Evolutionary conservation across 2,888 invertebrate genomes (phyloP), one percentile per base, ranked within the genome.

Genomic region (Metalampra italica): DNA sequence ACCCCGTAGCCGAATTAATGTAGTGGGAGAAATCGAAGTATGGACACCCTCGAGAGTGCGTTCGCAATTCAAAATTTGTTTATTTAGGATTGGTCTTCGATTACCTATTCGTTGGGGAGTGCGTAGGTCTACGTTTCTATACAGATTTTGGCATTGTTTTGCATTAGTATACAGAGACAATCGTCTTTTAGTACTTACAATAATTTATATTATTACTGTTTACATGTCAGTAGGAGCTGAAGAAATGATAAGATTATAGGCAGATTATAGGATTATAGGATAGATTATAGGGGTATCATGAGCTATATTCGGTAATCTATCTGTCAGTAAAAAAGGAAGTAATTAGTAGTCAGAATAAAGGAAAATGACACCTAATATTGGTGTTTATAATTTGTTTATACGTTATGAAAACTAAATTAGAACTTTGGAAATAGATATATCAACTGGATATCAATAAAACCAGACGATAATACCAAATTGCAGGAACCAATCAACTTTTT

Each of bases 21-120:
- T 89, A 89, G 88, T 89, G 87, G 86, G 81, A 55, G 77, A 82
- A 82, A 86, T 87, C 79, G 82, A 83, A 87, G 81, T 77, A 80
- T 75, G 79, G 75, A 77, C 76, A 69, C 76, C 68, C 76, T 68
- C 50, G 47, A 44, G 50, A 46, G 56, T 48, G 57, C 53, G 56
- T 54, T 63, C 62, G 58, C 71, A 69, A 75, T 78, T 69, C 71
- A 66, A 63, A 74, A 72, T 72, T 64, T 82, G 84, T 86, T 88
- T 85, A 72, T 71, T 88, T 88, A 88, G 89, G 88, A 87, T 83
- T 75, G 79, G 74, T 71, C 63, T 62, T 57, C 67, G 69, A 72
- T 74, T 72, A 70, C 68, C 63, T 59, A 68, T 71, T 62, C 68
- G 60, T 58, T 57, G 50, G 50, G 54, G 53, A 42, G 60, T 53